Percentiles rank a stretch among this genome's conserved stretches.
phyloP scores from a whole-genome alignment of 2,888 invertebrate species.

The Eulithis testata region DNA sequence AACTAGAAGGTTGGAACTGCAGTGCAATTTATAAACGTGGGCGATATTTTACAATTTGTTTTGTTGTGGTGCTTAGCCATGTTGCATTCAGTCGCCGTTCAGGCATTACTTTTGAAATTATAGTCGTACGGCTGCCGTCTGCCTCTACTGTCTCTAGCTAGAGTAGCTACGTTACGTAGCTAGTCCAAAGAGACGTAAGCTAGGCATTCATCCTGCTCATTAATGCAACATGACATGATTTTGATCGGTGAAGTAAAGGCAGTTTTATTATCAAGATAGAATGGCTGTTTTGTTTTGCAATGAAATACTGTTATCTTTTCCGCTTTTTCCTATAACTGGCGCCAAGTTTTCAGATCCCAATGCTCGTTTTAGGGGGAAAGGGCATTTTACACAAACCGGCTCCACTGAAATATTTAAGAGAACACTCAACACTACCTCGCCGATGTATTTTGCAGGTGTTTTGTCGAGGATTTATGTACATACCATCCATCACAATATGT shows the following conservation, averaged over 20 bases:
- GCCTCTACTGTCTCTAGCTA: too few relatives aligned
- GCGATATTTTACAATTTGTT: slow-evolving; percentile 29
- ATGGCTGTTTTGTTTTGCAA: too few relatives aligned
- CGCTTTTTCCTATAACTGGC: slow-evolving; percentile 33
- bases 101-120: slow-evolving; percentile 10
- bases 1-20: slow-evolving; percentile 36
- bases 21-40: slow-evolving; percentile 28
- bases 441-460: slow-evolving; percentile 47
- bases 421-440: slow-evolving; percentile 48
- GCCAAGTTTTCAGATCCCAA: slow-evolving; percentile 40
- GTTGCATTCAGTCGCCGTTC: slow-evolving; percentile 6
- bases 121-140: too few relatives aligned
- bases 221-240: too few relatives aligned
- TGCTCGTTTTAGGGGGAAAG: slow-evolving; percentile 47
- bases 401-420: slow-evolving; percentile 59
- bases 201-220: too few relatives aligned
- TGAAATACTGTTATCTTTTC: not conserved
- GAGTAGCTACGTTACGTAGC: too few relatives aligned
- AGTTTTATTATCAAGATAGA: too few relatives aligned
- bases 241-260: too few relatives aligned
- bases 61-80: slow-evolving; percentile 5
- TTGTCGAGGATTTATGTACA: slow-evolving; percentile 46
- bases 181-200: too few relatives aligned
- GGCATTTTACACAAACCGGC: slow-evolving; percentile 51
- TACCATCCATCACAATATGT: slow-evolving; percentile 22